These are phyloP conservation scores for Cataglyphis rosenhaueri DNA, from an alignment of 2,888 invertebrate genomes.

Conservation along the genomic window DNA sequence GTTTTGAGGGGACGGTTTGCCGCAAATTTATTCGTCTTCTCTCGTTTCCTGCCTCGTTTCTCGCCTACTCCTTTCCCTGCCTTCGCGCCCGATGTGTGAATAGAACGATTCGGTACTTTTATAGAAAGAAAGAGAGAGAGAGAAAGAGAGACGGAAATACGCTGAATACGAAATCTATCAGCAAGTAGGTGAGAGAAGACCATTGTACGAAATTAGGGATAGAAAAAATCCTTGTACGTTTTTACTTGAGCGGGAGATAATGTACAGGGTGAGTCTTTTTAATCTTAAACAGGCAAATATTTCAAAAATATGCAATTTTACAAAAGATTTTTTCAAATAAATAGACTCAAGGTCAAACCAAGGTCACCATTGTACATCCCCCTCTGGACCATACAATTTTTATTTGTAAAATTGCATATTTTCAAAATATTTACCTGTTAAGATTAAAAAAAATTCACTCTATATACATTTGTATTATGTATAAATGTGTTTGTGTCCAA, in stretches of 20 bases:
- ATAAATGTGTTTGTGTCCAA: too few species aligned
- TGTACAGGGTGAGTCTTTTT: too few species aligned
- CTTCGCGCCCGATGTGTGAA: constrained; percentile 6
- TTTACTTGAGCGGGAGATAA: neutral
- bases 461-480: neutral
- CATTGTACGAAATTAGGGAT: neutral
- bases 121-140: neutral
- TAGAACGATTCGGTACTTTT: constrained; percentile 22
- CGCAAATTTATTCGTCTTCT: constrained; percentile 75
- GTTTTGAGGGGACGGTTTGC: constrained; percentile 72
- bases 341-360: too few species aligned
- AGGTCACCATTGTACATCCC: too few species aligned
- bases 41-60: constrained; percentile 40
- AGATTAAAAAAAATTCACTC: too few species aligned
- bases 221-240: constrained; percentile 20
- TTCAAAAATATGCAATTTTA: too few species aligned
- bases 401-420: too few species aligned
- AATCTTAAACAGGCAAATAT: too few species aligned
- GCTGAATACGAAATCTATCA: constrained; percentile 22
- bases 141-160: constrained; percentile 20
- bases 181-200: neutral
- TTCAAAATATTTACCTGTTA: too few species aligned
- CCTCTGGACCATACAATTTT: too few species aligned
- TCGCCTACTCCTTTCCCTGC: constrained; percentile 21
- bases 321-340: too few species aligned